A percentile compares a stretch with the other conserved stretches of the same genome.
Conservation (phyloP, 2,888 invertebrate species). For the Sesamia inferens region DNA sequence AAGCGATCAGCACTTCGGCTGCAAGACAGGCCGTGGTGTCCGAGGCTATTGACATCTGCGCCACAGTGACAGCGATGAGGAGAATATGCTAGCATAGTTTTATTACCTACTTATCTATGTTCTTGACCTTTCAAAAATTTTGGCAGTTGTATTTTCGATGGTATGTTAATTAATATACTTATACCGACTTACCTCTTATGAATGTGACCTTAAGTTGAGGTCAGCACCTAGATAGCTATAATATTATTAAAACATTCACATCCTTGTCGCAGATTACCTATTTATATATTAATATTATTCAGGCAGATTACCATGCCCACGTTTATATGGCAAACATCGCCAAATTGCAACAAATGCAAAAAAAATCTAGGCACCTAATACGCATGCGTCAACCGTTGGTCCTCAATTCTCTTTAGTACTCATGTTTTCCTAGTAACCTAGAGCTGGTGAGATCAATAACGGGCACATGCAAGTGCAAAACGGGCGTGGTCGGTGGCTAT, state of each 20-base stretch:
- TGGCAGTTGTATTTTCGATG: background rate
- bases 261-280: background rate
- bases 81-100: background rate
- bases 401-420: constrained; percentile 20
- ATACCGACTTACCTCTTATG: background rate
- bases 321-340: background rate
- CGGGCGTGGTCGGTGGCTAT: background rate
- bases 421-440: constrained; percentile 37
- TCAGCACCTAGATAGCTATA: background rate
- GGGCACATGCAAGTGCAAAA: constrained; percentile 12
- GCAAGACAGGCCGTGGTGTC: too few species aligned
- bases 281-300: too few species aligned
- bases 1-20: too few species aligned
- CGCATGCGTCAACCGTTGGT: constrained; percentile 37
- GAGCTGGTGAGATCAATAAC: constrained; percentile 32
- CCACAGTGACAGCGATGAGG: too few species aligned
- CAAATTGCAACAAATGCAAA: background rate
- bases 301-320: background rate
- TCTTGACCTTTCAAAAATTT: background rate
- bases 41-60: too few species aligned
- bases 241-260: constrained; percentile 1
- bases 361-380: background rate
- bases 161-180: background rate
- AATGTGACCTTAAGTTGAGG: too few species aligned
- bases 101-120: background rate